phyloP scores from a whole-genome alignment of 2,888 invertebrate species.

The Parnassius smintheus region DNA sequence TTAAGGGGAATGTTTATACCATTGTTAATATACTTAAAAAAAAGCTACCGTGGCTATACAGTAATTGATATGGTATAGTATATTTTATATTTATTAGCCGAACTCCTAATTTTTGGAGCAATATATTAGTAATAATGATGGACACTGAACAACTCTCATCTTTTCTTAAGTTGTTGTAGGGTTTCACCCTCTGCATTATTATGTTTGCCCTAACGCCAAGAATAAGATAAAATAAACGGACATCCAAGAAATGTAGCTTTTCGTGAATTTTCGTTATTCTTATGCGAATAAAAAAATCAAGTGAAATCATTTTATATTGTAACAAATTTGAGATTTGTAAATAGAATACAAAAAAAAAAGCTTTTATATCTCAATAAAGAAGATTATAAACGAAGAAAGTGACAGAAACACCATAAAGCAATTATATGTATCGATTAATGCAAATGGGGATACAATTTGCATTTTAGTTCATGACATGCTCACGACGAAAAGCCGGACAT shows the following conservation, averaged over 20 bases:
- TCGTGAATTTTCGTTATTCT: no score
- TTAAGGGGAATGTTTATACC: no score
- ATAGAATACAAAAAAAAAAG: no score
- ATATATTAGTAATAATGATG: constrained; percentile 57
- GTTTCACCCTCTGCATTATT: constrained; percentile 29
- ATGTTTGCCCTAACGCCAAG: constrained; percentile 12
- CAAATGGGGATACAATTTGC: constrained; percentile 63
- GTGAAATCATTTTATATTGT: no score
- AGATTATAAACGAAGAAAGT: no score
- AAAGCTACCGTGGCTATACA: no score
- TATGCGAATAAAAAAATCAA: no score
- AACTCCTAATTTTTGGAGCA: constrained; percentile 42
- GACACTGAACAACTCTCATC: constrained; percentile 42
- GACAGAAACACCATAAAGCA: constrained; percentile 40
- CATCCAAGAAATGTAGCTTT: no score
- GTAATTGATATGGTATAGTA: background rate
- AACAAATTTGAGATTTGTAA: no score
- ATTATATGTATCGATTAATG: constrained; percentile 56
- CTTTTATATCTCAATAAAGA: no score
- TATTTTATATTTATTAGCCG: constrained; percentile 24
- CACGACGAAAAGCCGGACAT: constrained; percentile 46
- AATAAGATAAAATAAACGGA: constrained; percentile 30
- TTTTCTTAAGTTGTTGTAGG: constrained; percentile 39
- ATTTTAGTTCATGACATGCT: constrained; percentile 52
- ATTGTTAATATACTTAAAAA: no score